Conservation (phyloP, 2,113 vertebrate species). For the Athene noctua region DNA sequence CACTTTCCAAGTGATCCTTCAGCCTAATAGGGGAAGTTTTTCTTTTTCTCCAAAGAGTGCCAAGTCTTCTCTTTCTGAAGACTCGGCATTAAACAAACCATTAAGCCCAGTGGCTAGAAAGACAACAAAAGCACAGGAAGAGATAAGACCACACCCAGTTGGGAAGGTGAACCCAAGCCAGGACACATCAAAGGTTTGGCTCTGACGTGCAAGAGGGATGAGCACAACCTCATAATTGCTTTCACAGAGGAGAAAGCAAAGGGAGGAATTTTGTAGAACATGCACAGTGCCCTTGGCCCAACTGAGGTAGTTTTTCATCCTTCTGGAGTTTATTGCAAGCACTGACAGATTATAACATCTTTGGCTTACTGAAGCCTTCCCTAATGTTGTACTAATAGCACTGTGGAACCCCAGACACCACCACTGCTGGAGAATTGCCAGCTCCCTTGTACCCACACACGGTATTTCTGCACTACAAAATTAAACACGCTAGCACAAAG, state of each 20-base stretch:
- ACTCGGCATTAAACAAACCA: neutral
- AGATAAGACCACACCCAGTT: neutral
- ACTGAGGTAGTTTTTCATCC: neutral
- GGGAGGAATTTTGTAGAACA: neutral
- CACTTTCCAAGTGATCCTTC: neutral
- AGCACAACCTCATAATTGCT: neutral
- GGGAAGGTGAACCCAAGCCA: neutral
- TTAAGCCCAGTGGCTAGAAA: neutral
- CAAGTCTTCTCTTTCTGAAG: neutral
- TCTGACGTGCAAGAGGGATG: neutral
- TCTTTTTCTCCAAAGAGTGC: neutral
- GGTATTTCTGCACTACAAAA: neutral
- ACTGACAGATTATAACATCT: neutral
- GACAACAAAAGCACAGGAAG: neutral
- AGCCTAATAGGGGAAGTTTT: neutral
- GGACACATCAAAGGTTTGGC: neutral
- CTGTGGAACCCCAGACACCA: neutral
- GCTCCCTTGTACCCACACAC: neutral
- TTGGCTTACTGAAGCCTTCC: neutral
- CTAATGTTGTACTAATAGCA: neutral
- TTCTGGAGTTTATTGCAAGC: neutral
- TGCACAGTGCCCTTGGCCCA: neutral
- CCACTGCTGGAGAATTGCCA: neutral
- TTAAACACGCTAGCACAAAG: neutral
- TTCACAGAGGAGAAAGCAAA: neutral